Percentiles rank a stretch among this genome's conserved stretches.
phyloP scores from a whole-genome alignment of 2,888 invertebrate species.

The Chloroclystis v-ata region DNA sequence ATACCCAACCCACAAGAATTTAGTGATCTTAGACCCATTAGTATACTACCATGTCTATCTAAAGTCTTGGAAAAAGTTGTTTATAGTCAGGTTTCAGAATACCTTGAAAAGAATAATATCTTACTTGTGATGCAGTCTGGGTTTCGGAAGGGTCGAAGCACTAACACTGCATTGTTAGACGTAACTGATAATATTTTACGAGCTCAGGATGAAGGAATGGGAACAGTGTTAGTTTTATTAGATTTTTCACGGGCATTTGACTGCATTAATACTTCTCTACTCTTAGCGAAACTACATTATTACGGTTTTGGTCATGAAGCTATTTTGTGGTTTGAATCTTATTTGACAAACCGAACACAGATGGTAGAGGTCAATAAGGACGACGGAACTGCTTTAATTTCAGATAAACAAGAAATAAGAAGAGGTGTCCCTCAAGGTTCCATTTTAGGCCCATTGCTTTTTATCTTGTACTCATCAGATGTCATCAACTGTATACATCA shows the following conservation, averaged over 20 bases:
- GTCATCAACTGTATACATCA: background rate
- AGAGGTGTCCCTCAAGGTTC: constrained; percentile 5
- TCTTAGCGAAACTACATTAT: background rate
- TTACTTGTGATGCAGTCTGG: background rate
- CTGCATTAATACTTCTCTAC: background rate
- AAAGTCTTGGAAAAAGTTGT: background rate
- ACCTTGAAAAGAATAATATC: background rate
- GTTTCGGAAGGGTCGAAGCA: background rate
- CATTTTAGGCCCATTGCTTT: background rate
- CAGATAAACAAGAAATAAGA: background rate
- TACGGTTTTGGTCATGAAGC: constrained; percentile 3
- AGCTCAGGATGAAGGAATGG: constrained; percentile 19
- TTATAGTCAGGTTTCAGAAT: background rate
- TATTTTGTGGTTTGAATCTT: background rate
- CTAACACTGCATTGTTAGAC: background rate
- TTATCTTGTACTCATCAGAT: constrained; percentile 1
- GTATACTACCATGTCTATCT: background rate
- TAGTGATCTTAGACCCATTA: background rate
- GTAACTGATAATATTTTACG: constrained; percentile 14
- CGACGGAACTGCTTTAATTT: background rate
- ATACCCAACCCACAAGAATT: background rate
- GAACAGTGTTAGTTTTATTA: constrained; percentile 17
- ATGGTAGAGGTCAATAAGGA: background rate
- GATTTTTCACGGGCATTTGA: constrained; percentile 19
- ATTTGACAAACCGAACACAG: background rate